Base-by-base conservation (phyloP, 2,113 vertebrate genomes). In the Laticauda colubrina region DNA sequence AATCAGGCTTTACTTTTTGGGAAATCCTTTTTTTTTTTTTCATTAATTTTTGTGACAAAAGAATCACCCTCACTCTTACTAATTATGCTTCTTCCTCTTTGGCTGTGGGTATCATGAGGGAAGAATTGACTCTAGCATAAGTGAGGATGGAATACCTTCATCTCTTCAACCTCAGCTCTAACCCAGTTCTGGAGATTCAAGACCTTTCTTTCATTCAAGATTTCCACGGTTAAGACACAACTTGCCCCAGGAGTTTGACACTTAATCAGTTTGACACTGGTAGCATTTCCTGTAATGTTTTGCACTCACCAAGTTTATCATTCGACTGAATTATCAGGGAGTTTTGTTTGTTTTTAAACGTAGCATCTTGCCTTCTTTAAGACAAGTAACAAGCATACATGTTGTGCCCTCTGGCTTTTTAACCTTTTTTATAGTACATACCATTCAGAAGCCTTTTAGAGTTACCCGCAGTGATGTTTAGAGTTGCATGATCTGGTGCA, bases 371-470 rank as follows among this genome's bases (percentile, higher is more conserved):
- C 90, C 93, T 93, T 96, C 94, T 90, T 91, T 96, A 97, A 95
- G 96, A 96, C 93, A 96, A 92, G 96, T 95, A 95, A 95, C 92
- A 94, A 96, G 92, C 94, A 96, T 94, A 24, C 94, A 94, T 95
- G 93, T 95, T 61, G 95, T 96, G 94, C 94, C 95, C 95, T 96
- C 94, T 95, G 96, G 95, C 88, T 90, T 97, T 97, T 97, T 96
- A 95, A 95, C 95, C 93, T 94, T 96, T 51, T 96, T 96, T 96
- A 92, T 45, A 85, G 94, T 96, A 96, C 93, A 95, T 95, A 92
- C 91, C 96, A 96, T 96, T 95, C 93, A 86, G 95, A 56, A 95
- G 55, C 90, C n/a, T 96, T 93, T 93, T 61, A n/a, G 95, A 95
- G 61, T 93, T 93, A 96, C 92, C 94, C 6, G 92, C 93, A 91